These are phyloP conservation scores for Ophraella communa DNA, from an alignment of 2,888 invertebrate genomes.

Conservation along the genomic window DNA sequence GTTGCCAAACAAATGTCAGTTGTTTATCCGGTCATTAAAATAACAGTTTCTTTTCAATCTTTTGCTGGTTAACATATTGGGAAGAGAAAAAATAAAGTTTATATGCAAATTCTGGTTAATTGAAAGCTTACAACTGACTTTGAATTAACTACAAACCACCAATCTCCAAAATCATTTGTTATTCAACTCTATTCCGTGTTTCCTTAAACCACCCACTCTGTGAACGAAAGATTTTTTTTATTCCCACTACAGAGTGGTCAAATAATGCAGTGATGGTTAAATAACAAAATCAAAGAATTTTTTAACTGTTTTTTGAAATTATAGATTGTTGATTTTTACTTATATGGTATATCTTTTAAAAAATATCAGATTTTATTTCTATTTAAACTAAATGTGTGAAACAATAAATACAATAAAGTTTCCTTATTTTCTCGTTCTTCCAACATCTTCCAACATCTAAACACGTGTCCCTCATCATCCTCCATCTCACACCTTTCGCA, in stretches of 20 bases:
- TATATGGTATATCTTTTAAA: no score
- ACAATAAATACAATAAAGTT: no score
- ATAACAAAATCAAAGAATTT: no score
- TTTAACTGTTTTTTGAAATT: no score
- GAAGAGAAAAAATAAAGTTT: neutral
- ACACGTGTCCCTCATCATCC: no score
- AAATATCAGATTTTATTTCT: no score
- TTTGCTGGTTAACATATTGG: neutral
- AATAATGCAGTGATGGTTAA: neutral
- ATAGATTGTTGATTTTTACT: no score
- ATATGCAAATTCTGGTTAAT: constrained; percentile 1
- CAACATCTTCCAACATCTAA: no score
- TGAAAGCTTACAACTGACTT: neutral
- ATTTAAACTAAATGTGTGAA: no score
- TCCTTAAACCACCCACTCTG: neutral
- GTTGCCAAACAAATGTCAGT: neutral
- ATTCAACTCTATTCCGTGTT: neutral
- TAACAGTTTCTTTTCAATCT: neutral
- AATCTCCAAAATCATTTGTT: neutral
- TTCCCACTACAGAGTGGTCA: neutral
- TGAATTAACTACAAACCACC: neutral
- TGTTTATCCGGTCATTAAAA: neutral
- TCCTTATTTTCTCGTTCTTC: no score
- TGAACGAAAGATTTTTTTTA: neutral
- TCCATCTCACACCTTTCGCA: no score